Conservation (phyloP, 2,797 vertebrate species). For the Rhinella marina region DNA sequence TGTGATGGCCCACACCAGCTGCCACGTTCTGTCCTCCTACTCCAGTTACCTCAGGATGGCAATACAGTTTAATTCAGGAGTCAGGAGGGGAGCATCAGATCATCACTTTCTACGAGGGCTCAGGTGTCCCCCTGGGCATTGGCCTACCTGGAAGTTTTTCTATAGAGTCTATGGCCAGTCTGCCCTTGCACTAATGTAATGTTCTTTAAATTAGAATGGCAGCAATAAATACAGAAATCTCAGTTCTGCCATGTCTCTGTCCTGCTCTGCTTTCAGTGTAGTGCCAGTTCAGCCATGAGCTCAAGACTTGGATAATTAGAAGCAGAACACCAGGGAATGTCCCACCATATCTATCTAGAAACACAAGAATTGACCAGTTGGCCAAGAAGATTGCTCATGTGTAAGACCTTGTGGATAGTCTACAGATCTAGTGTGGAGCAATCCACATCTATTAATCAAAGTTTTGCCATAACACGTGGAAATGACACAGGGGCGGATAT, state of each 20-base stretch:
- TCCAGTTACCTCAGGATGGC: too few species aligned
- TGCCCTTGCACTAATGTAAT: too few species aligned
- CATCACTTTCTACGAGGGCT: too few species aligned
- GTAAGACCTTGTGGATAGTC: background rate
- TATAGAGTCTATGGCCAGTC: too few species aligned
- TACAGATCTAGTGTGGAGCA: background rate
- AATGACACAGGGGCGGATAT: too few species aligned
- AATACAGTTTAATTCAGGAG: too few species aligned
- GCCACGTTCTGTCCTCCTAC: too few species aligned
- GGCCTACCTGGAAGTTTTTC: too few species aligned
- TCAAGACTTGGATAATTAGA: background rate
- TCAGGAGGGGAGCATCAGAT: too few species aligned
- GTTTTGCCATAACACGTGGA: background rate
- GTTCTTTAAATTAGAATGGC: background rate
- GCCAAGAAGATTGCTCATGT: background rate
- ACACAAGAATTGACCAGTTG: background rate
- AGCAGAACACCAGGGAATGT: background rate
- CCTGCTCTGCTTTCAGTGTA: too few species aligned
- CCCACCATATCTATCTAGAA: background rate
- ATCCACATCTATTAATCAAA: background rate
- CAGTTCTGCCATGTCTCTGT: background rate
- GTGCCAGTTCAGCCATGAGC: background rate
- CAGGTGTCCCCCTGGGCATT: too few species aligned
- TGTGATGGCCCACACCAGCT: too few species aligned
- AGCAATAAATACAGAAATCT: background rate